phyloP scores from a whole-genome alignment of 1,140 invertebrate species.

The Sipha flava region DNA sequence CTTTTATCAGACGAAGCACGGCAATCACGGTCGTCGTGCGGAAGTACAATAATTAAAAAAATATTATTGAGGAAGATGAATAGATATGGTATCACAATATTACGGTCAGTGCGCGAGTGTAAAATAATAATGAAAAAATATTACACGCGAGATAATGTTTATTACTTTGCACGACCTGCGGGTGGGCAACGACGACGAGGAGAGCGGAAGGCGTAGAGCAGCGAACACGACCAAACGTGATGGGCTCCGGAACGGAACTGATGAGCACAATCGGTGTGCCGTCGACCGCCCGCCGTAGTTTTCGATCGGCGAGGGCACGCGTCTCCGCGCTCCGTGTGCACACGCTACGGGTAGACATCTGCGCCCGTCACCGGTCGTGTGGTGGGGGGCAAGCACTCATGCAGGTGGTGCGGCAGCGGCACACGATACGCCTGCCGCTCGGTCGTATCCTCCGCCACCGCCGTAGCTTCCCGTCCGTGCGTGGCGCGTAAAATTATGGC shows the following conservation, averaged over 20 bases:
- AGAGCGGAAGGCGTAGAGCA: background rate
- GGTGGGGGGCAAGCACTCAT: background rate
- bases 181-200: background rate
- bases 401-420: background rate
- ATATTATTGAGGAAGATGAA: background rate
- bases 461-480: too few species aligned
- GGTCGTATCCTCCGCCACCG: too few species aligned
- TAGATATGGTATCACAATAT: too few species aligned
- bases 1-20: background rate
- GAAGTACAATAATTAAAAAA: background rate
- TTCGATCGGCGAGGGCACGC: slow-evolving; percentile 10
- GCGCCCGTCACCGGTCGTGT: background rate
- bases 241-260: slow-evolving; percentile 22
- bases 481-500: background rate
- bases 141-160: too few species aligned
- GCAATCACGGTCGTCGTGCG: background rate
- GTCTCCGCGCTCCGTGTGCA: slow-evolving; percentile 12
- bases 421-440: too few species aligned
- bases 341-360: slow-evolving; percentile 6
- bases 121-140: too few species aligned
- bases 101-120: too few species aligned
- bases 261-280: background rate
- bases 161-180: too few species aligned
- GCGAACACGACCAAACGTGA: background rate
- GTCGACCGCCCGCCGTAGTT: background rate